A percentile compares a stretch with the other conserved stretches of the same genome.
These are phyloP conservation scores for Sternotherus odoratus DNA, from an alignment of 2,797 vertebrate species.

Conservation along the genomic window DNA sequence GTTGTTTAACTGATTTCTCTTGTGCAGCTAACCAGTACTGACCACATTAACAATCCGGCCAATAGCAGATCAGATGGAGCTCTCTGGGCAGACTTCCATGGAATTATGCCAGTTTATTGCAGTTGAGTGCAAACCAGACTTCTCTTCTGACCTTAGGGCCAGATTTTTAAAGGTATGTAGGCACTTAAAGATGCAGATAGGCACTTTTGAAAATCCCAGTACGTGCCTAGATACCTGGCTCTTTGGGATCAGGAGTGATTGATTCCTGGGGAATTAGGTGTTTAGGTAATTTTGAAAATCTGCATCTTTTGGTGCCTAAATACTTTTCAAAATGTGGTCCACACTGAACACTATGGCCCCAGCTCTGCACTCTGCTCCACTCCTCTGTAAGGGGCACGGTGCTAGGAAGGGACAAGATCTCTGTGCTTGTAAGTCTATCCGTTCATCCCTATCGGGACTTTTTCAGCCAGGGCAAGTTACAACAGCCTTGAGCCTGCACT, in stretches of 20 bases:
- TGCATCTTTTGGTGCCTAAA: not conserved
- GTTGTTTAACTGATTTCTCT: not conserved
- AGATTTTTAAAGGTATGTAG: not conserved
- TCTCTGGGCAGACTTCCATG: not conserved
- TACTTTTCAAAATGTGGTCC: not conserved
- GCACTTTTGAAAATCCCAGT: not conserved
- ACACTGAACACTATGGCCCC: not conserved
- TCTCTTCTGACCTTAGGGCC: not conserved
- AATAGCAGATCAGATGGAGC: not conserved
- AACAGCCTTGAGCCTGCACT: not conserved
- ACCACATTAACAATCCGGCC: not conserved
- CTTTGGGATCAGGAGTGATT: not conserved
- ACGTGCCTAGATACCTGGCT: not conserved
- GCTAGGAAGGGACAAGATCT: not conserved
- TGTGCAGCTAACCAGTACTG: not conserved
- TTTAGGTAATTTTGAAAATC: not conserved
- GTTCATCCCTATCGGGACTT: not conserved
- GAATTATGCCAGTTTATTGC: not conserved
- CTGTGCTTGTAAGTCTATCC: not conserved
- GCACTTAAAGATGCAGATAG: not conserved
- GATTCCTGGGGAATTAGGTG: not conserved
- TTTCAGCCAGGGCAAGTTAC: not conserved
- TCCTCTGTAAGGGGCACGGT: not conserved
- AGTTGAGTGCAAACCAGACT: not conserved
- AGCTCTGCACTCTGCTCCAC: not conserved